Percentiles rank a stretch among this genome's conserved stretches.
phyloP scores from a whole-genome alignment of 2,113 vertebrate genomes.

The Patagioenas fasciata region DNA sequence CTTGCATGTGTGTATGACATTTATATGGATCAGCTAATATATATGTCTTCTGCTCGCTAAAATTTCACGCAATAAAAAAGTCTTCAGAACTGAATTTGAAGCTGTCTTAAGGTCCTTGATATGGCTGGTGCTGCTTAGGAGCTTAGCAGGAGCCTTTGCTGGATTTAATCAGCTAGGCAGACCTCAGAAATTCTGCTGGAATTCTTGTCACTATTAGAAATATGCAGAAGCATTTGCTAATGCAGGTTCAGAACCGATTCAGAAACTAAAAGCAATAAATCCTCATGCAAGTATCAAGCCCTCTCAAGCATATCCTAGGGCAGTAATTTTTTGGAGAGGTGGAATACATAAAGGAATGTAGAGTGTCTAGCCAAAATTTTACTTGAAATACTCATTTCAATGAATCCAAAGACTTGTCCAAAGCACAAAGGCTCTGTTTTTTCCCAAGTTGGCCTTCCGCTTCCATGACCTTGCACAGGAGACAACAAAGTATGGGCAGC shows the following conservation, averaged over 20 bases:
- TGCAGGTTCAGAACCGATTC: neutral
- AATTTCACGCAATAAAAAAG: neutral
- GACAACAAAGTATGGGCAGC: neutral
- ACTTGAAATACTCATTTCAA: slow-evolving; percentile 13
- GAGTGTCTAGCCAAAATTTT: slow-evolving; percentile 44
- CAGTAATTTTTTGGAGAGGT: slow-evolving; percentile 40
- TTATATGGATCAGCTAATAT: neutral
- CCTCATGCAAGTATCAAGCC: neutral
- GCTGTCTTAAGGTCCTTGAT: neutral
- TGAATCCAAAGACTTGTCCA: neutral
- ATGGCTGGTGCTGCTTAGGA: neutral
- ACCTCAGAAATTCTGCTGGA: slow-evolving; percentile 34
- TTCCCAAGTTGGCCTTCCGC: neutral
- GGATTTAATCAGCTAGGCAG: slow-evolving; percentile 35
- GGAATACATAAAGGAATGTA: slow-evolving; percentile 39
- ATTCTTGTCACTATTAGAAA: slow-evolving; percentile 29
- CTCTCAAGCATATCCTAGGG: slow-evolving; percentile 17
- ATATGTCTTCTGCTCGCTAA: neutral
- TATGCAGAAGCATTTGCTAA: neutral
- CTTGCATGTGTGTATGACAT: neutral
- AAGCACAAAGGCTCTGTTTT: neutral
- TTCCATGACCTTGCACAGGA: neutral
- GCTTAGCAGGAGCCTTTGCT: slow-evolving; percentile 4
- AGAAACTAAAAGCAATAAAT: slow-evolving; percentile 53
- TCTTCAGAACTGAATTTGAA: neutral